Evolutionary conservation across 2,888 invertebrate species (phyloP), one percentile per base, ranked within the genome.

Genomic region (Emesis furor): DNA sequence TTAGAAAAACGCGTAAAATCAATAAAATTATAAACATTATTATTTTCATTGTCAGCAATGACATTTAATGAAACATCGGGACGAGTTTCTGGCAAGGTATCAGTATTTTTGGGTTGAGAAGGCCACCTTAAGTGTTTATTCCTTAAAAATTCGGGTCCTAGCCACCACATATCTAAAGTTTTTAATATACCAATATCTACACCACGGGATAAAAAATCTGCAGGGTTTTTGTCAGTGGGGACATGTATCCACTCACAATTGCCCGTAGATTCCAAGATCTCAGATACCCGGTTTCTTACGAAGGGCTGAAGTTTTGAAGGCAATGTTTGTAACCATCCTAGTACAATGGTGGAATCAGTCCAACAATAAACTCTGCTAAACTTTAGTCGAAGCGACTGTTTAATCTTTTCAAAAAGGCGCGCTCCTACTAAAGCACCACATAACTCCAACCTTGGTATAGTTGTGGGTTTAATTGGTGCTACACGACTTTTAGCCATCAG

Each of bases 391-490:
- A 24, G 24, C 24, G 24, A 24, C 24, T 24, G 24, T 24, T 24
- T 79, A 30, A 88, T 71, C 62, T 83, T 87, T 5, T 65, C n/a
- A 62, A 81, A 86, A 59, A 90, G 71, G 67, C 79, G 67, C 7
- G 90, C 78, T 17, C 86, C 86, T 24, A 89, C 12, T 17, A 89
- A 71, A 6, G 89, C 90, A 7, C 87, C 89, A 39, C 89, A 89
- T 6, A 91, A 72, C 62, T 91, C 90, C 8, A 91, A 77, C 30
- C 90, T 72, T 0, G 91, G 90, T 14, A 92, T 86, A 5, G 82
- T 87, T 6, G 79, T 75, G 2, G 88, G 74, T 72, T 89, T 89
- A 0, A 86, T 6, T 0, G 91, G 89, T 0, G 91, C 90, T 2
- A 91, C 87, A 35, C 85, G 87, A 24, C 87, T 73, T 73, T 91